phyloP scores from a whole-genome alignment of 1,140 invertebrate species.

The Idris sp. region DNA sequence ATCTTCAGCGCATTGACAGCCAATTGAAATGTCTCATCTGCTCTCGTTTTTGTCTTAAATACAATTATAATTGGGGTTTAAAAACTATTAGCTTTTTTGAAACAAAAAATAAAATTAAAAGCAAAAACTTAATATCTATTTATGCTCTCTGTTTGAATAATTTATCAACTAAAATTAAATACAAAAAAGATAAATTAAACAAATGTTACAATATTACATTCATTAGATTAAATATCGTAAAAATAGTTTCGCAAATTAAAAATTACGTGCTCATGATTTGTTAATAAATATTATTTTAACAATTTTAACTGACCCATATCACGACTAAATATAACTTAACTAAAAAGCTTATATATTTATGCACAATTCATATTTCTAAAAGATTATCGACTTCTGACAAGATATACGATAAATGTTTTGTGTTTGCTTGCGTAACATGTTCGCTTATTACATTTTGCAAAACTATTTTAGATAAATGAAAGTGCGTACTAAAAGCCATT shows the following conservation, averaged over 20 bases:
- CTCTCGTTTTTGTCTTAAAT: slow-evolving; percentile 21
- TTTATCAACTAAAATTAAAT: too few species aligned
- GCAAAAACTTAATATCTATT: too few species aligned
- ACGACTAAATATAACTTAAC: slow-evolving; percentile 27
- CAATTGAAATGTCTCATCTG: slow-evolving; percentile 50
- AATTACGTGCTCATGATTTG: too few species aligned
- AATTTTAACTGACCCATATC: slow-evolving; percentile 31
- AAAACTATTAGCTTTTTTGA: too few species aligned
- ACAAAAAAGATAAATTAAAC: too few species aligned
- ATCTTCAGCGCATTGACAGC: slow-evolving; percentile 16
- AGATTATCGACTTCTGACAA: slow-evolving; percentile 39
- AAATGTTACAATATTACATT: too few species aligned
- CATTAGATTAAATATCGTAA: too few species aligned
- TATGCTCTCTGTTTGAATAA: too few species aligned
- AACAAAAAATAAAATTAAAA: too few species aligned
- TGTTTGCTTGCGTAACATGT: slow-evolving; percentile 37
- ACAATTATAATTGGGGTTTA: slow-evolving; percentile 9
- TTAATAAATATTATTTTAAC: background rate
- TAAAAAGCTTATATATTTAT: slow-evolving; percentile 12
- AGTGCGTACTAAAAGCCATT: slow-evolving; percentile 23
- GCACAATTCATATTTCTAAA: slow-evolving; percentile 36
- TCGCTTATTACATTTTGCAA: slow-evolving; percentile 31
- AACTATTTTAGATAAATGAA: slow-evolving; percentile 33
- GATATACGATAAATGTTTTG: slow-evolving; percentile 32
- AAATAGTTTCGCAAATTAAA: too few species aligned